Evolutionary conservation across 2,888 invertebrate genomes (phyloP), one percentile per base, ranked within the genome.

Genomic region (Taenaris catops): DNA sequence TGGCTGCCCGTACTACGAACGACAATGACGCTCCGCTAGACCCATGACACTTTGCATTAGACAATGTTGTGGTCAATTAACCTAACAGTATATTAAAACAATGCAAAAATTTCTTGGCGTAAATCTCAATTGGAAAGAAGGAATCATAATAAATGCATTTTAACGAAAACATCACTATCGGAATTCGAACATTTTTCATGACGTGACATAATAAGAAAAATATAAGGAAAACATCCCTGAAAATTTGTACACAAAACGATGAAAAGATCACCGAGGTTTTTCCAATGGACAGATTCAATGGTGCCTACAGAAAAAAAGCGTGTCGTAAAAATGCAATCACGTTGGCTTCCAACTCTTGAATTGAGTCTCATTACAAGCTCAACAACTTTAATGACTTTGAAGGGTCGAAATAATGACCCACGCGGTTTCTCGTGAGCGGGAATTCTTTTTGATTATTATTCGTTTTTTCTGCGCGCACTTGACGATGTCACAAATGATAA

Each of bases 261-360:
- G 8, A 25, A 24, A 25, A 17, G 16, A 8, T 20, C 25, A 8
- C 10, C 1, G 25, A 14, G n/a, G 12, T 25, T 25, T 34, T 37
- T 41, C 28, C 33, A 41, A 28, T 41, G 34, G 25, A 28, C 8
- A 25, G 24, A 32, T 32, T 34, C 34, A 41, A 31, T 31, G 18
- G 25, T 8, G 8, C 28, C 14, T 23, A 33, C 36, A 21, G 24
- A 34, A 41, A 32, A 34, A 26, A 14, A 14, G n/a, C 35, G 17
- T 28, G 33, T 44, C 40, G 33, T 44, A 31, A 37, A 38, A 44
- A 40, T 21, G 37, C 34, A 44, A 44, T 40, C 40, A 37, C 18
- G 29, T 24, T 25, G 33, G 31, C 23, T 41, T 19, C 17, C 33
- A 41, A 20, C 34, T 25, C 34, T 40, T 37, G 31, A 44, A 34